phyloP scores from a whole-genome alignment of 2,888 invertebrate species.

The Morpho deidamia region DNA sequence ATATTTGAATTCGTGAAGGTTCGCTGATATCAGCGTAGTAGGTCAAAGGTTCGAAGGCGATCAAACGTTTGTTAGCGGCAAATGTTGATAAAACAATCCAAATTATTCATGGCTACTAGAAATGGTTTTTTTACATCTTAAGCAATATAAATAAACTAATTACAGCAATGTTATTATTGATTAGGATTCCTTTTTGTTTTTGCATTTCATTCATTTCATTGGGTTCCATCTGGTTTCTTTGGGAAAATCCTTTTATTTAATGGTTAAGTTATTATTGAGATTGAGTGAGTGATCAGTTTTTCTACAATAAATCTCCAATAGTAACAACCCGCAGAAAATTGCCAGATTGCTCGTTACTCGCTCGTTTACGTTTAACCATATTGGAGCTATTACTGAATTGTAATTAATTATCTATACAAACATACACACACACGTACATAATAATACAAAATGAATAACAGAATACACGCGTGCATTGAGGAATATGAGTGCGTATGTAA shows the following conservation, averaged over 20 bases:
- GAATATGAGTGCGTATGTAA: no score
- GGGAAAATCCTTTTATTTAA: neutral
- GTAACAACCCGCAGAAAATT: no score
- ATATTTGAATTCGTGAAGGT: conserved; percentile 24
- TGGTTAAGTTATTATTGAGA: no score
- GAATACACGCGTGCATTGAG: neutral
- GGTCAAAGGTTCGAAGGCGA: conserved; percentile 25
- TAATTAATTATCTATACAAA: neutral
- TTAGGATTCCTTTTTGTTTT: neutral
- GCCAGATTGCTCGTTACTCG: no score
- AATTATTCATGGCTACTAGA: neutral
- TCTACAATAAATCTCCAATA: no score
- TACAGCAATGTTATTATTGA: neutral
- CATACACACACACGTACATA: neutral
- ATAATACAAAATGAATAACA: neutral
- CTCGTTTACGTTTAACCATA: no score
- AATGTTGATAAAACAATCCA: conserved; percentile 16
- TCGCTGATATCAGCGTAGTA: conserved; percentile 21
- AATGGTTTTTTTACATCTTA: neutral
- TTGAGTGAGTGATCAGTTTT: no score
- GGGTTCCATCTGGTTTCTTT: no score
- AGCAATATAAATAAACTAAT: neutral
- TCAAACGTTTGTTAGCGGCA: conserved; percentile 16
- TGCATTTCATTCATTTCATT: neutral
- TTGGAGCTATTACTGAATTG: no score